Evolutionary conservation across 2,888 invertebrate genomes (phyloP).

Genomic region (Lepas anatifera): DNA sequence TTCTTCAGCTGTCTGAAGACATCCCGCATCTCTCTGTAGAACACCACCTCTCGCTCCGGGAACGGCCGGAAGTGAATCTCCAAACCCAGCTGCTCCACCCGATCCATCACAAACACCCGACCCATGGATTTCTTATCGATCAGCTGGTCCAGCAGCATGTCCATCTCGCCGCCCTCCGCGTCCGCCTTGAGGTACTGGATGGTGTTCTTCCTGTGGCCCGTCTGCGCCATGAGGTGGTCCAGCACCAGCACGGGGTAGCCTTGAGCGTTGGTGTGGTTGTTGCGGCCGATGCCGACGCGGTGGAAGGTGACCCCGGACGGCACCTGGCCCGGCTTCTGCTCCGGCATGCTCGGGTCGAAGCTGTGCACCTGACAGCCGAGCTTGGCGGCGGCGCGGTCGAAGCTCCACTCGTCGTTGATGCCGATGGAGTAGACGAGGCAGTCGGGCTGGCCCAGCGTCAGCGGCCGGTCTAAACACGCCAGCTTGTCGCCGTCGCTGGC

Average conservation of each 20-base stretch:
- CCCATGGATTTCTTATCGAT: background rate
- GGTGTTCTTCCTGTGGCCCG: background rate
- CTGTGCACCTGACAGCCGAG: background rate
- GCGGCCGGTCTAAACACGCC: background rate
- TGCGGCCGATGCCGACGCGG: background rate
- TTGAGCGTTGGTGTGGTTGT: background rate
- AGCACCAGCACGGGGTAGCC: background rate
- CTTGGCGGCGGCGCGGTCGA: background rate
- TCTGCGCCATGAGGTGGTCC: background rate
- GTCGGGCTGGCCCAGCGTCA: background rate
- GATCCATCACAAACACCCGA: background rate
- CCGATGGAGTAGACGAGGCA: constrained; percentile 5
- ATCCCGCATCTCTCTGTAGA: background rate
- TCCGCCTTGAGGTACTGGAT: constrained; percentile 1
- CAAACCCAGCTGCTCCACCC: background rate
- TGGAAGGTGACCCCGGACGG: background rate
- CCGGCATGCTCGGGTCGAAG: constrained; percentile 8
- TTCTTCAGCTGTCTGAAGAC: background rate
- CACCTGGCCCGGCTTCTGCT: background rate
- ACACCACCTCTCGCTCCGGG: background rate
- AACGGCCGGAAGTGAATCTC: background rate
- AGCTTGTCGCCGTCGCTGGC: background rate
- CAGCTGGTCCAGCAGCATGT: constrained; percentile 3
- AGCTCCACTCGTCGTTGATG: constrained; percentile 2
- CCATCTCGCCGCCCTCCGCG: constrained; percentile 11